These are phyloP conservation scores for Tragulus kanchil DNA, from an alignment of 2,113 vertebrate genomes.

Conservation along the genomic window DNA sequence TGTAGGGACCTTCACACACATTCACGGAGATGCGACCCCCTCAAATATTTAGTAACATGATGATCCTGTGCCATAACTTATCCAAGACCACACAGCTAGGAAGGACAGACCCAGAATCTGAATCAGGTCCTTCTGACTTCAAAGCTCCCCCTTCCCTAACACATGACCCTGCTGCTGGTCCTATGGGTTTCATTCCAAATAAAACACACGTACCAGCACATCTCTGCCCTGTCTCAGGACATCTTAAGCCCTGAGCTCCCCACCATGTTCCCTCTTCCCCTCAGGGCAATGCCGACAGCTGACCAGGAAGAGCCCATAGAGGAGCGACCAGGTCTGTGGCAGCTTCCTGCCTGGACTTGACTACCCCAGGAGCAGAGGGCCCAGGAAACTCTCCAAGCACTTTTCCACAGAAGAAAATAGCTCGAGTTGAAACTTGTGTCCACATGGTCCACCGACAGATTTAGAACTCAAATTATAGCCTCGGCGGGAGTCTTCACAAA, in stretches of 20 bases:
- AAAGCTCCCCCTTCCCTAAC: background rate
- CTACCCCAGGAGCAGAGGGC: conserved; percentile 65
- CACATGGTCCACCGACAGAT: conserved; percentile 82
- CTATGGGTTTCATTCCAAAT: background rate
- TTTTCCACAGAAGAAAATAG: conserved; percentile 80
- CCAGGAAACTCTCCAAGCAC: conserved; percentile 74
- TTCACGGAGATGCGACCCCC: background rate
- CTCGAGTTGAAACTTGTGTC: conserved; percentile 85
- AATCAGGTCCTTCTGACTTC: conserved; percentile 25
- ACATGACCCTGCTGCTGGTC: background rate
- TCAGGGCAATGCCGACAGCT: conserved; percentile 4
- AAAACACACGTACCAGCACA: background rate
- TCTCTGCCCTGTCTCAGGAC: background rate
- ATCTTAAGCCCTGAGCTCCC: background rate
- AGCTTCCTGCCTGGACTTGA: conserved; percentile 80
- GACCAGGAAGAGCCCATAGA: conserved; percentile 56
- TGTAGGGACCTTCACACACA: background rate
- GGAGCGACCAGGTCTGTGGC: conserved; percentile 48
- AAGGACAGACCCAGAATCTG: background rate
- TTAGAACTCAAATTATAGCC: conserved; percentile 85
- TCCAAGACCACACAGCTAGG: conserved; percentile 4
- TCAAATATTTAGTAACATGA: background rate
- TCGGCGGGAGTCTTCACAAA: conserved; percentile 75
- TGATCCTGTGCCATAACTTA: background rate
- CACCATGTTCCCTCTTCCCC: background rate